Evolutionary conservation across 2,113 vertebrate genomes (phyloP), one percentile per base, ranked within the genome.

Genomic region (Myiozetetes cayanensis): DNA sequence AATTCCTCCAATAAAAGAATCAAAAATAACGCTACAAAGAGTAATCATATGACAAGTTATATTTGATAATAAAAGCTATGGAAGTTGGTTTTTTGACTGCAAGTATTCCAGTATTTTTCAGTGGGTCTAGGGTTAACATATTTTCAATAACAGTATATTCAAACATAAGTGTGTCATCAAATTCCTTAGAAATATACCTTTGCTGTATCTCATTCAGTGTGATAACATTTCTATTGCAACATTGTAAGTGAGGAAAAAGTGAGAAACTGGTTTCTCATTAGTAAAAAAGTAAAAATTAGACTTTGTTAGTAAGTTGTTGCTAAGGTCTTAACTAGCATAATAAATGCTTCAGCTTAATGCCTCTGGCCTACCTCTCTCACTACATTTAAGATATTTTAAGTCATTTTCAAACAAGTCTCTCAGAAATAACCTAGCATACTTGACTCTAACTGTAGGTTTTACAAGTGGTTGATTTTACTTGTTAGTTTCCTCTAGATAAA

Each of bases 61-160:
- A 56, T 55, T 55, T 61, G 21, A 28, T 31, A 65, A 41, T 6
- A 52, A 44, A 49, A 85, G 7, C 4, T 44, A 33, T 19, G 13
- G 14, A 68, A 30, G 8, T 5, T 0, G 0, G 0, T 18, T 47
- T 56, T 70, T 12, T 31, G 4, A 43, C n/a, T 67, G 0, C 37
- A 76, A 44, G 2, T 56, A 39, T 30, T 87, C 66, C 14, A 61
- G 0, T 18, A 49, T 49, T 63, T 78, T 77, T 56, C 53, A 56
- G 6, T 28, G 18, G 4, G 18, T 8, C 4, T 21, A 72, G 3
- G 10, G 20, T 59, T 95, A 85, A 75, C 6, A 14, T 47, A 30
- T 85, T 49, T 90, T 75, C 44, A 33, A 9, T 46, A 66, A 56
- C 4, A 85, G 0, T 14, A 24, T 65, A 68, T 44, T 7, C 30